A percentile compares a stretch with the other conserved stretches of the same genome.
phyloP scores from a whole-genome alignment of 2,113 vertebrate genomes.

The Speoplatyrhinus poulsoni region DNA sequence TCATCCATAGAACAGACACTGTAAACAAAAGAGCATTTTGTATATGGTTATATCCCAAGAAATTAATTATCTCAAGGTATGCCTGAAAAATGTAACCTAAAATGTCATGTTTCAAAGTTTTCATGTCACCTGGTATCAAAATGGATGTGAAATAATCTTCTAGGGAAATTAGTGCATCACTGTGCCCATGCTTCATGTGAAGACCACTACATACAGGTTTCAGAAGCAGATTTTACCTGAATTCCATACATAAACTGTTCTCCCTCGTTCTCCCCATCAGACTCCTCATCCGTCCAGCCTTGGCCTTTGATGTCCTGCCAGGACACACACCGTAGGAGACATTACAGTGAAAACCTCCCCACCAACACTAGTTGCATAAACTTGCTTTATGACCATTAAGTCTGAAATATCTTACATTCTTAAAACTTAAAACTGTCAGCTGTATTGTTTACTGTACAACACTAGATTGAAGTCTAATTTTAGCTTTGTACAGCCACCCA shows the following conservation, averaged over 20 bases:
- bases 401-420: neutral
- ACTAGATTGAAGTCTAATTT: neutral
- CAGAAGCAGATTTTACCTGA: slow-evolving; percentile 78
- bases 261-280: slow-evolving; percentile 96
- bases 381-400: neutral
- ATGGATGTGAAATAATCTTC: too few species aligned
- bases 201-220: slow-evolving; percentile 1
- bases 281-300: slow-evolving; percentile 98
- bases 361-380: slow-evolving; percentile 9
- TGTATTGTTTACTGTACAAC: neutral
- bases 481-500: neutral
- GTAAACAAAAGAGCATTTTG: too few species aligned
- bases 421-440: neutral
- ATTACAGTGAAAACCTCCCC: slow-evolving; percentile 22
- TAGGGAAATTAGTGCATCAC: too few species aligned
- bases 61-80: too few species aligned
- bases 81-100: too few species aligned
- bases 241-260: slow-evolving; percentile 97
- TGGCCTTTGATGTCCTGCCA: slow-evolving; percentile 95
- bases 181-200: neutral
- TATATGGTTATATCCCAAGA: too few species aligned
- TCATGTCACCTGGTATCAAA: too few species aligned
- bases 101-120: too few species aligned
- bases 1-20: neutral
- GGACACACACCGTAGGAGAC: slow-evolving; percentile 55